phyloP scores from a whole-genome alignment of 2,888 invertebrate species.

The Unio delphinus region DNA sequence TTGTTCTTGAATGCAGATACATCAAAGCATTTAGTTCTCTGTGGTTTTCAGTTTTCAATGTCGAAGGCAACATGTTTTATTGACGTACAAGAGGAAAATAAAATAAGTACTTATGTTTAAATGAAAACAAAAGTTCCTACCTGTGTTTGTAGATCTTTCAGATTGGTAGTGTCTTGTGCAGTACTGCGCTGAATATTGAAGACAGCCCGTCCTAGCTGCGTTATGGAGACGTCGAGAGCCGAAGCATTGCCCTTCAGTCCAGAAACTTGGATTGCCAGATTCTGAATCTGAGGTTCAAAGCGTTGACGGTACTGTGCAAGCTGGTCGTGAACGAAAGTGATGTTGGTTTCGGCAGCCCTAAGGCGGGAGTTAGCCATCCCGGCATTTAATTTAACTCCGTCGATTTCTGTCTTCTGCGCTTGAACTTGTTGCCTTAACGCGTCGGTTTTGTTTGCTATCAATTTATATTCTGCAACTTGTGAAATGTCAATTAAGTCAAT shows the following conservation, averaged over 20 bases:
- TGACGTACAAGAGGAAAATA: too few relatives aligned
- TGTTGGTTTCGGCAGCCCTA: constrained; percentile 12
- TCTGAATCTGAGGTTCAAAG: constrained; percentile 1
- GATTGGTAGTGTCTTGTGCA: constrained; percentile 6
- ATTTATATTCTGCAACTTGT: too few relatives aligned
- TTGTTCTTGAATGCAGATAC: too few relatives aligned
- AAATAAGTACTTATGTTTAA: too few relatives aligned
- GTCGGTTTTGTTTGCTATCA: neutral
- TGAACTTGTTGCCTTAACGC: constrained; percentile 12
- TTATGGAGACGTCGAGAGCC: too few relatives aligned
- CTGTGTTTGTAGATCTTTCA: constrained; percentile 14
- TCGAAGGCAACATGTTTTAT: too few relatives aligned
- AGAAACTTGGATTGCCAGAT: neutral
- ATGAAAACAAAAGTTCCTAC: constrained; percentile 6
- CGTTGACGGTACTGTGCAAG: constrained; percentile 23
- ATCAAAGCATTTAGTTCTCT: too few relatives aligned
- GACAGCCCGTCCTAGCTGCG: too few relatives aligned
- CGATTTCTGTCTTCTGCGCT: constrained; percentile 14
- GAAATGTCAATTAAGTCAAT: neutral
- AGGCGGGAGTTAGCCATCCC: constrained; percentile 14
- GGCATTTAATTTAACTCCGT: constrained; percentile 10
- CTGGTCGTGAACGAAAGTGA: constrained; percentile 22
- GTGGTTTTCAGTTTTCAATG: too few relatives aligned
- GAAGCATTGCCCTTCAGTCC: too few relatives aligned
- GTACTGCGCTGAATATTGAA: neutral